These are phyloP conservation scores for Thalpophila matura DNA, from an alignment of 2,888 invertebrate species.

Conservation along the genomic window DNA sequence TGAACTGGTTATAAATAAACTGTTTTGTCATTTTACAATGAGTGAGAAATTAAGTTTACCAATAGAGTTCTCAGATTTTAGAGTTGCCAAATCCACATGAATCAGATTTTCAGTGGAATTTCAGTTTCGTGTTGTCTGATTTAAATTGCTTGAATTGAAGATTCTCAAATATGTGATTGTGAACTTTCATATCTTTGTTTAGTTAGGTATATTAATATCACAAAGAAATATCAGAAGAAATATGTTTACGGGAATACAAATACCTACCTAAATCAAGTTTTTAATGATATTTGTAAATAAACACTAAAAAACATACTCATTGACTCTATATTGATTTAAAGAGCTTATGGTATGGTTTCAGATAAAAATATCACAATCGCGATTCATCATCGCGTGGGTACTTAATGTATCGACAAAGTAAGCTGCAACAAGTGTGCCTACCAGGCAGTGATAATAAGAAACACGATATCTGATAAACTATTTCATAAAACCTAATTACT, in stretches of 20 bases:
- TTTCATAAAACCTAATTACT: constrained; percentile 36
- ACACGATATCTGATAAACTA: constrained; percentile 51
- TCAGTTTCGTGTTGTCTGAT: neutral
- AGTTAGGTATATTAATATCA: constrained; percentile 18
- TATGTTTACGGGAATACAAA: neutral
- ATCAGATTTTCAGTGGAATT: constrained; percentile 15
- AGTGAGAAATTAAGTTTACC: neutral
- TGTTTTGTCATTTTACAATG: constrained; percentile 12
- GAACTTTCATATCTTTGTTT: neutral
- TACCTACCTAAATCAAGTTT: no score
- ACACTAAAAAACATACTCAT: neutral
- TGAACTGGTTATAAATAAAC: constrained; percentile 36
- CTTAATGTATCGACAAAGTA: constrained; percentile 28
- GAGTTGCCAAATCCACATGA: constrained; percentile 14
- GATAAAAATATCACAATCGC: constrained; percentile 32
- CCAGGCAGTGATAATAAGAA: constrained; percentile 49
- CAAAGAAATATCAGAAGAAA: constrained; percentile 29
- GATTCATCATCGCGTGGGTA: constrained; percentile 2
- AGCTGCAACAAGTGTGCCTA: constrained; percentile 51
- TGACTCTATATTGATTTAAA: neutral
- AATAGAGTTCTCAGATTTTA: neutral
- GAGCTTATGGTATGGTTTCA: constrained; percentile 5
- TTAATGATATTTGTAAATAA: no score
- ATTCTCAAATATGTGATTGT: neutral
- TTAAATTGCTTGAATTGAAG: neutral